Evolutionary conservation across 2,888 invertebrate species (phyloP).

Genomic region (Cetonia aurata): DNA sequence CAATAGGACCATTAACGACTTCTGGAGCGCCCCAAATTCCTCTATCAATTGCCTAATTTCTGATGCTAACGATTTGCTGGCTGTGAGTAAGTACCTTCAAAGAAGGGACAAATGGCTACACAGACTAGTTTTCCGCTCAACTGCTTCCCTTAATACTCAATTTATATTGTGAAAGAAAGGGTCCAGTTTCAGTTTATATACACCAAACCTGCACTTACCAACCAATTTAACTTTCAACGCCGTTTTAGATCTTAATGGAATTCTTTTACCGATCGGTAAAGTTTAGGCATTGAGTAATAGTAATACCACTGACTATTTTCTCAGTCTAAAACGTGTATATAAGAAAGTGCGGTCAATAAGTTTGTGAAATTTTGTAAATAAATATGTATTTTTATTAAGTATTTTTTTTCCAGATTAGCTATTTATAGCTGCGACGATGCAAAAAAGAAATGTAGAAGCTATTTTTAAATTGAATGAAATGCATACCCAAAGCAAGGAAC

Average conservation of each 20-base stretch:
- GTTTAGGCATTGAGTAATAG: too few relatives aligned
- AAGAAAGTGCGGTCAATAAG: too few relatives aligned
- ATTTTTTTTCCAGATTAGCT: too few relatives aligned
- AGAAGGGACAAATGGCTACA: constrained; percentile 24
- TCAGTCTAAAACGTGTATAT: too few relatives aligned
- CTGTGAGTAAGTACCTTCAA: constrained; percentile 8
- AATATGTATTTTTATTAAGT: neutral
- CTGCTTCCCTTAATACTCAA: constrained; percentile 38
- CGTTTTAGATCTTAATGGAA: constrained; percentile 9
- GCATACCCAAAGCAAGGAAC: too few relatives aligned
- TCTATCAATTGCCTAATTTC: constrained; percentile 18
- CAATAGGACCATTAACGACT: constrained; percentile 16
- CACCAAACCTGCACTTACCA: constrained; percentile 23
- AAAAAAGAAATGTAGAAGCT: too few relatives aligned
- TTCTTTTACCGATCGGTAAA: constrained; percentile 6
- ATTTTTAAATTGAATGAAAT: too few relatives aligned
- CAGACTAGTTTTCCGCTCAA: constrained; percentile 31
- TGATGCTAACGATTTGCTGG: constrained; percentile 13
- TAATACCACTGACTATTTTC: too few relatives aligned
- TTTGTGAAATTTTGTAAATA: neutral
- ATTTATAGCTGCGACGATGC: too few relatives aligned
- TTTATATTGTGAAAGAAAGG: constrained; percentile 37
- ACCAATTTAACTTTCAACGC: constrained; percentile 41
- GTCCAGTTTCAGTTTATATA: constrained; percentile 27
- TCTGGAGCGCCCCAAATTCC: neutral